These are phyloP conservation scores for Paraescarpia echinospica DNA, from an alignment of 1,140 invertebrate species.

Conservation along the genomic window DNA sequence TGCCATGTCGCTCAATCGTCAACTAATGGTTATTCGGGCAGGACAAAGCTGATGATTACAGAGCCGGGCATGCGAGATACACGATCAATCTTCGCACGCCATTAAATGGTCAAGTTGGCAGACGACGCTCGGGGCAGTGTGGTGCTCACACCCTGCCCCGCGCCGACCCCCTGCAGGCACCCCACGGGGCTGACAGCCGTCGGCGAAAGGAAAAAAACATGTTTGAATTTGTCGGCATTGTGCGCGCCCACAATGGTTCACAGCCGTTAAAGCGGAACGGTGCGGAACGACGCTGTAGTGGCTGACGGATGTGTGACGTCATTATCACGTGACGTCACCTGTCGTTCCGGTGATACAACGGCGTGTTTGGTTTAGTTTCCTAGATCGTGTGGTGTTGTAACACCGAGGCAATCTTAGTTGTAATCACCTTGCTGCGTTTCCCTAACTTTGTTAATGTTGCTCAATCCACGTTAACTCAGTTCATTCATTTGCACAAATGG, in stretches of 20 bases:
- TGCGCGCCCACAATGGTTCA: not conserved
- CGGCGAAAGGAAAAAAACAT: not conserved
- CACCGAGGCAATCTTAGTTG: too few species aligned
- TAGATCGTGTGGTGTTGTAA: too few species aligned
- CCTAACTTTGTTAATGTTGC: too few species aligned
- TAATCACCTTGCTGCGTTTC: too few species aligned
- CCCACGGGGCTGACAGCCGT: not conserved
- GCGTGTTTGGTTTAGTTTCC: not conserved
- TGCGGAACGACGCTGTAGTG: too few species aligned
- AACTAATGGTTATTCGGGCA: not conserved
- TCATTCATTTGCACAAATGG: too few species aligned
- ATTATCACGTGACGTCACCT: not conserved
- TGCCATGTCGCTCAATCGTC: not conserved
- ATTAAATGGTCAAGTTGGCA: not conserved
- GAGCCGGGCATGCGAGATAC: not conserved
- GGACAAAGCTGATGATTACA: conserved; percentile 5
- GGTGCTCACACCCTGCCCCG: not conserved
- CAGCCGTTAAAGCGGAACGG: not conserved
- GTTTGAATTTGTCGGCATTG: not conserved
- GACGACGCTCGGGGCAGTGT: not conserved
- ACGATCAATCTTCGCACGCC: not conserved
- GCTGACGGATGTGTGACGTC: not conserved
- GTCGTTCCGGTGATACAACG: not conserved
- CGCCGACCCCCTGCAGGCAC: not conserved
- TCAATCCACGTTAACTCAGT: too few species aligned